A percentile compares a stretch with the other conserved stretches of the same genome.
Conservation (phyloP, 2,888 invertebrate genomes). For the Argynnis bischoffii region DNA sequence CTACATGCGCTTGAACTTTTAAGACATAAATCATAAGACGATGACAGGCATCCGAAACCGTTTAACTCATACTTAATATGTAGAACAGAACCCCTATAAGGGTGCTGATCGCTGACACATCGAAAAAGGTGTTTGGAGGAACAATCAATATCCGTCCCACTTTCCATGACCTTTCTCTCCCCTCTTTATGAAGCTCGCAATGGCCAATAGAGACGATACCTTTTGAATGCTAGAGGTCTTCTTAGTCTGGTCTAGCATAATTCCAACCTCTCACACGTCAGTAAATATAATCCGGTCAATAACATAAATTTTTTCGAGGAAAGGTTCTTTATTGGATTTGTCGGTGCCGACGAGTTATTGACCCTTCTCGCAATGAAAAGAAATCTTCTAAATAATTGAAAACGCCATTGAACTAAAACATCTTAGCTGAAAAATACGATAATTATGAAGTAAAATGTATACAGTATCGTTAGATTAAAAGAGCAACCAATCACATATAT, state of each 20-base stretch:
- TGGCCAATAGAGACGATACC: slow-evolving; percentile 45
- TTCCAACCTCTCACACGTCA: slow-evolving; percentile 68
- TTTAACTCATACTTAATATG: slow-evolving; percentile 72
- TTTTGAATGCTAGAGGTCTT: slow-evolving; percentile 52
- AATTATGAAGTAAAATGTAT: slow-evolving; percentile 8
- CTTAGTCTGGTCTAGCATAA: slow-evolving; percentile 53
- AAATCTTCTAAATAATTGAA: slow-evolving; percentile 33
- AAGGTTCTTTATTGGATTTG: slow-evolving; percentile 76
- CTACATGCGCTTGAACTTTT: slow-evolving; percentile 5
- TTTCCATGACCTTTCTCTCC: slow-evolving; percentile 55
- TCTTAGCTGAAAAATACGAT: slow-evolving; percentile 17
- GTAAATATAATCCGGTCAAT: slow-evolving; percentile 76
- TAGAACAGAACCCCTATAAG: slow-evolving; percentile 60
- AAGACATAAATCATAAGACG: slow-evolving; percentile 46
- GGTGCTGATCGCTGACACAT: slow-evolving; percentile 69
- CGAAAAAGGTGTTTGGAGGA: slow-evolving; percentile 72
- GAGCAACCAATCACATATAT: neutral
- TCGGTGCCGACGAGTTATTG: slow-evolving; percentile 67
- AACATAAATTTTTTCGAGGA: slow-evolving; percentile 75
- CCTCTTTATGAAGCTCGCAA: slow-evolving; percentile 46
- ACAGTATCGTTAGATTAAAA: slow-evolving; percentile 5
- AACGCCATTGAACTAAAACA: slow-evolving; percentile 21
- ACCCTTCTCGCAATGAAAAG: slow-evolving; percentile 46
- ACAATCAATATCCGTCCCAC: slow-evolving; percentile 72
- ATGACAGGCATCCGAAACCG: slow-evolving; percentile 59